phyloP scores from a whole-genome alignment of 2,113 vertebrate genomes.

The Oreotragus oreotragus region DNA sequence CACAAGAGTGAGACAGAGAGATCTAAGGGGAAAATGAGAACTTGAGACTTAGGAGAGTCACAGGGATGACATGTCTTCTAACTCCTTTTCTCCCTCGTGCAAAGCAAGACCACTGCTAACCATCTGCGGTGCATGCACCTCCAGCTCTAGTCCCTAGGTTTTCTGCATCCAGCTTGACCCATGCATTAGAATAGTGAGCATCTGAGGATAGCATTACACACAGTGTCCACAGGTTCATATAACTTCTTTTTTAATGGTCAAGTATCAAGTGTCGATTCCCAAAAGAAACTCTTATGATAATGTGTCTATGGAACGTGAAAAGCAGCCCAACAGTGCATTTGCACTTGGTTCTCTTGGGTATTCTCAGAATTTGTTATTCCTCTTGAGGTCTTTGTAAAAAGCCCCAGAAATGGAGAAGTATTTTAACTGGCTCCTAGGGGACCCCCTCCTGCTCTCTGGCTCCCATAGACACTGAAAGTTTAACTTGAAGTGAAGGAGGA shows the following conservation, averaged over 20 bases:
- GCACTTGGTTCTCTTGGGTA: background rate
- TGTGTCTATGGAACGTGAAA: background rate
- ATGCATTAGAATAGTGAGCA: background rate
- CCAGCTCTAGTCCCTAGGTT: background rate
- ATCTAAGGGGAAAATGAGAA: background rate
- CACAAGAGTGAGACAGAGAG: background rate
- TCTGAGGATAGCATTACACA: background rate
- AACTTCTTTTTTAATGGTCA: background rate
- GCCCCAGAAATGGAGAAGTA: background rate
- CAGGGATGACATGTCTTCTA: too few species aligned
- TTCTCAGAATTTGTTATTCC: background rate
- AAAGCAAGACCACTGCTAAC: background rate
- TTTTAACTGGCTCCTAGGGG: background rate
- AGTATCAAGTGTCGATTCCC: background rate
- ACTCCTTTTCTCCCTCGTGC: background rate
- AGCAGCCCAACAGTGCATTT: background rate
- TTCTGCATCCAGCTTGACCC: background rate
- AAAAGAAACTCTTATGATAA: background rate
- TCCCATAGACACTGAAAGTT: background rate
- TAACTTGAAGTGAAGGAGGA: background rate
- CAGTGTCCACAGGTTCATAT: background rate
- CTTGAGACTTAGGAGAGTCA: background rate
- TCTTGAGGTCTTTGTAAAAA: background rate
- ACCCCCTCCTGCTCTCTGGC: background rate
- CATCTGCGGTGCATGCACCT: background rate